Evolutionary conservation across 2,888 invertebrate genomes (phyloP).

Genomic region (Athalia circularis): DNA sequence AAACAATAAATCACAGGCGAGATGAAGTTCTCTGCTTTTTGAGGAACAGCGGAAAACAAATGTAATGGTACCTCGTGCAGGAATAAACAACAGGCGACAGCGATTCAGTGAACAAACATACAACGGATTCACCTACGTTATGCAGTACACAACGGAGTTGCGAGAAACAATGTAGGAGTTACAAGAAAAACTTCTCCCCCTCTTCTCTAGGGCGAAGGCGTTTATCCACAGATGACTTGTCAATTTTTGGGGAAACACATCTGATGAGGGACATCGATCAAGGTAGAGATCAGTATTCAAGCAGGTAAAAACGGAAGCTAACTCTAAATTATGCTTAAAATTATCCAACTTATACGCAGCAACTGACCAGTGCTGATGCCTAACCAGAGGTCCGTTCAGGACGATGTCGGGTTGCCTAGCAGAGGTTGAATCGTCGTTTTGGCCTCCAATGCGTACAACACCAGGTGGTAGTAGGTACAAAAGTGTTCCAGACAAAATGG

Average conservation of each 20-base stretch:
- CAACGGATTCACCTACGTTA: too few relatives aligned
- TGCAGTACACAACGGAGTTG: too few relatives aligned
- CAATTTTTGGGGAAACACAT: too few relatives aligned
- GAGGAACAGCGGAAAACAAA: too few relatives aligned
- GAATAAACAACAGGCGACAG: too few relatives aligned
- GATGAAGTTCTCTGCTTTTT: too few relatives aligned
- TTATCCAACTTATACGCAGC: constrained; percentile 32
- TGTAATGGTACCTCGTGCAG: too few relatives aligned
- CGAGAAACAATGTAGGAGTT: too few relatives aligned
- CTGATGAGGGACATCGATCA: constrained; percentile 6
- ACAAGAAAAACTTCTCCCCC: too few relatives aligned
- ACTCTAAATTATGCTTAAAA: constrained; percentile 7
- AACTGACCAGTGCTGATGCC: constrained; percentile 79
- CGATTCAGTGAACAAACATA: too few relatives aligned
- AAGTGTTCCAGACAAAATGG: constrained; percentile 79
- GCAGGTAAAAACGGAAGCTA: constrained; percentile 32
- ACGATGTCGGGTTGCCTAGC: constrained; percentile 76
- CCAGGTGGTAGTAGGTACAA: constrained; percentile 76
- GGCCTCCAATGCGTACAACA: constrained; percentile 73
- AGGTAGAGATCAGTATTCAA: constrained; percentile 31
- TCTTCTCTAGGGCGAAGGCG: too few relatives aligned
- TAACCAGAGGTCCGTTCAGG: constrained; percentile 79
- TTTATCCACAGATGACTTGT: too few relatives aligned
- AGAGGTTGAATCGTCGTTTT: constrained; percentile 54
- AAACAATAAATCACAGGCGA: background rate